Conservation (phyloP, 2,113 vertebrate genomes). For the Scalopus aquaticus region DNA sequence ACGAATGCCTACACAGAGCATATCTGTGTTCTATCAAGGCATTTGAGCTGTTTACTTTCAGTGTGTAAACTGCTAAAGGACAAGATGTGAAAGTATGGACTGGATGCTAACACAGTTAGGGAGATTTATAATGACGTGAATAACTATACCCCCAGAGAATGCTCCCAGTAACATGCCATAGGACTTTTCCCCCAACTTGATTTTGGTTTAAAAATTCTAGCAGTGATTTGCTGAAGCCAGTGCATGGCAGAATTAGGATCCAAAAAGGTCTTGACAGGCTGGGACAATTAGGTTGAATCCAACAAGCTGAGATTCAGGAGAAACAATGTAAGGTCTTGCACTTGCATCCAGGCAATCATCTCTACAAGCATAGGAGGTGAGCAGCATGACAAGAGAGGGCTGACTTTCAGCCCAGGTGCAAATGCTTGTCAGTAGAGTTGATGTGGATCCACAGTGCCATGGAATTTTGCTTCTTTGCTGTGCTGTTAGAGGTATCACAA, state of each 20-base stretch:
- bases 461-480: background rate
- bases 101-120: background rate
- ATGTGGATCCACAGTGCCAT: accelerated
- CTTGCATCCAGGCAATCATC: background rate
- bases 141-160: background rate
- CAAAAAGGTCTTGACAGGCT: slow-evolving; percentile 29
- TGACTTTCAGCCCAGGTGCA: background rate
- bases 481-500: no score
- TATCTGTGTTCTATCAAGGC: background rate
- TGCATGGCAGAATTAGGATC: slow-evolving; percentile 1
- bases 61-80: background rate
- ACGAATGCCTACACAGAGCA: background rate
- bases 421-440: no score
- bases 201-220: background rate
- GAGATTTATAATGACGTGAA: background rate
- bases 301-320: slow-evolving; percentile 17
- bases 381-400: background rate
- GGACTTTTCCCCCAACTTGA: background rate
- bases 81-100: background rate
- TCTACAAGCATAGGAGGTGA: background rate
- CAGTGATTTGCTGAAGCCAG: background rate
- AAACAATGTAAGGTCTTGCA: background rate
- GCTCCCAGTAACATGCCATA: background rate
- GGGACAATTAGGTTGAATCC: slow-evolving; percentile 17
- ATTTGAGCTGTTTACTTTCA: background rate